Percentiles rank a stretch among this genome's conserved stretches.
Conservation (phyloP, 2,797 vertebrate species). For the Aplochiton taeniatus region DNA sequence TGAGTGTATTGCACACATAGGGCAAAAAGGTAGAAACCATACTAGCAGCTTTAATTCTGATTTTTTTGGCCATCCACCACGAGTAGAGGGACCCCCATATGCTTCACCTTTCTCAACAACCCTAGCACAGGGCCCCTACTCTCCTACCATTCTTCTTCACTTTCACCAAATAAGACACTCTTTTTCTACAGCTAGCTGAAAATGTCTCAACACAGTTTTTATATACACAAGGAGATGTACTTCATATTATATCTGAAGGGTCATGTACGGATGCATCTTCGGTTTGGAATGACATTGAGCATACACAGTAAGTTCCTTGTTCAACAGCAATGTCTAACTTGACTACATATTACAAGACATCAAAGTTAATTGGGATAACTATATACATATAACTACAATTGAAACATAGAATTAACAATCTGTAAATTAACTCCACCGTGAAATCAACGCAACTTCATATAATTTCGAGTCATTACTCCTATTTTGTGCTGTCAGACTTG, state of each 20-base stretch:
- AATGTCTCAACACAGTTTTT: conserved; percentile 10
- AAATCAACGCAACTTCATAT: no score
- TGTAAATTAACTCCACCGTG: no score
- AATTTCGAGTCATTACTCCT: no score
- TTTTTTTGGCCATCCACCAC: conserved; percentile 16
- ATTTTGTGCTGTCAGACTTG: no score
- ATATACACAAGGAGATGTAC: conserved; percentile 29
- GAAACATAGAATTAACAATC: no score
- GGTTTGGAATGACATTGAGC: conserved; percentile 21
- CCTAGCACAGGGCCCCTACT: not conserved
- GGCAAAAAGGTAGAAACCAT: conserved; percentile 35
- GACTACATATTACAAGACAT: no score
- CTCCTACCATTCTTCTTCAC: not conserved
- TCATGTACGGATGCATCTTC: not conserved
- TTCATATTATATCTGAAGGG: conserved; percentile 33
- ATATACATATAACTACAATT: no score
- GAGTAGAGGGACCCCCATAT: conserved; percentile 10
- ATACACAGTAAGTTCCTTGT: not conserved
- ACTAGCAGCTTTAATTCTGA: conserved; percentile 50
- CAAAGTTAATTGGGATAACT: no score
- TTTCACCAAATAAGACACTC: not conserved
- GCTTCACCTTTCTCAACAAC: not conserved
- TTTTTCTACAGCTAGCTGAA: not conserved
- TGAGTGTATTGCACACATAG: conserved; percentile 36
- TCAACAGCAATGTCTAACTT: not conserved